phyloP scores from a whole-genome alignment of 2,797 vertebrate species.

The Leptoclinus maculatus region DNA sequence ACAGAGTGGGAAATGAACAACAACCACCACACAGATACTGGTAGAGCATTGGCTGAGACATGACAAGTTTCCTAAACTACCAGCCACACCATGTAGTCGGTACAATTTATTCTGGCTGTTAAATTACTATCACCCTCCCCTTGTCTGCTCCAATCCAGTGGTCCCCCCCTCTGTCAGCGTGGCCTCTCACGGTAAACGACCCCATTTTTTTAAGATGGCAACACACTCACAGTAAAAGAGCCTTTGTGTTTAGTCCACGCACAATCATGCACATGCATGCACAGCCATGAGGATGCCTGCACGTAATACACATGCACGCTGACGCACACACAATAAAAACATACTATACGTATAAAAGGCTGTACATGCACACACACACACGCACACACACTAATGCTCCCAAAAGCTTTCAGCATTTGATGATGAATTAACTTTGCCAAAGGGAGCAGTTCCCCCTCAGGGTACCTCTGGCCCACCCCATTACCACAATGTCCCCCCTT shows the following conservation, averaged over 20 bases:
- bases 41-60: neutral
- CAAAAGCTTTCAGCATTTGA: constrained; percentile 29
- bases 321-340: neutral
- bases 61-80: constrained; percentile 15
- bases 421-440: constrained; percentile 40
- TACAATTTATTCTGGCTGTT: constrained; percentile 36
- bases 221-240: constrained; percentile 40
- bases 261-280: constrained; percentile 17
- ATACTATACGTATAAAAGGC: neutral
- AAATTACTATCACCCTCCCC: constrained; percentile 47
- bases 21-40: constrained; percentile 15
- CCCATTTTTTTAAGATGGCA: constrained; percentile 51
- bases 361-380: constrained; percentile 2
- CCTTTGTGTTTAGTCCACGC: constrained; percentile 38
- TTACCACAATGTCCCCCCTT: constrained; percentile 4
- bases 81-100: constrained; percentile 6
- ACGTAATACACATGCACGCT: neutral
- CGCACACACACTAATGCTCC: constrained; percentile 4
- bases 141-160: constrained; percentile 58
- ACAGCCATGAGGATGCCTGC: neutral
- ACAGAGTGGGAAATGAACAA: constrained; percentile 21
- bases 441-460: constrained; percentile 41
- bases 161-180: constrained; percentile 35
- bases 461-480: constrained; percentile 43
- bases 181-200: constrained; percentile 56